Conservation (phyloP, 2,888 invertebrate species). For the Lycia hirtaria region DNA sequence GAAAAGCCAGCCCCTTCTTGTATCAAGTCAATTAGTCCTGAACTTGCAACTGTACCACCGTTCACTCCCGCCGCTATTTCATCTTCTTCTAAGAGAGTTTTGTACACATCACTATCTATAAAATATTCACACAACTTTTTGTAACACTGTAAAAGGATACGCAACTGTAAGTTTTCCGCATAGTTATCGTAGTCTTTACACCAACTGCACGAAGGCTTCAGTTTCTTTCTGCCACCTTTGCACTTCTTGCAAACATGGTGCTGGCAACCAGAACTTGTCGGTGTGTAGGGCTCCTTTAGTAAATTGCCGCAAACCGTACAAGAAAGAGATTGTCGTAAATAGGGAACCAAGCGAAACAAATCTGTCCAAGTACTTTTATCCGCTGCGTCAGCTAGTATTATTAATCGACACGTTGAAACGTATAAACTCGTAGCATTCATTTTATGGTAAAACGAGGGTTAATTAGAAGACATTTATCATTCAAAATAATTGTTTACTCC, state of each 20-base stretch:
- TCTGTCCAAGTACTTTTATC: conserved; percentile 92
- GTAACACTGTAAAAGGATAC: conserved; percentile 94
- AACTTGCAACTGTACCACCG: conserved; percentile 80
- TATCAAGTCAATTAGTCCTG: conserved; percentile 90
- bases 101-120: conserved; percentile 89
- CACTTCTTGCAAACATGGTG: conserved; percentile 95
- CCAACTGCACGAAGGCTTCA: conserved; percentile 93
- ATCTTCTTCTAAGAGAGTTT: conserved; percentile 84
- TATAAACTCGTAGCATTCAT: conserved; percentile 94
- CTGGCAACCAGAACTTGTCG: conserved; percentile 91
- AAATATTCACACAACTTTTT: conserved; percentile 95
- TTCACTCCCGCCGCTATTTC: conserved; percentile 80
- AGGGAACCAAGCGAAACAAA: conserved; percentile 92
- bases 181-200: conserved; percentile 94
- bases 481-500: conserved; percentile 65
- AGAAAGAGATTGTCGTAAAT: conserved; percentile 93
- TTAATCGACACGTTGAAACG: conserved; percentile 92
- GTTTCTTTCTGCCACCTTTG: conserved; percentile 92
- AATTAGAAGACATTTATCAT: conserved; percentile 56
- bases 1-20: conserved; percentile 92
- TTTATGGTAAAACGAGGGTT: conserved; percentile 61
- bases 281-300: conserved; percentile 92
- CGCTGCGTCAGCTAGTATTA: conserved; percentile 89
- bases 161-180: conserved; percentile 92
- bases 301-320: conserved; percentile 96